These are phyloP conservation scores for Drosophila pseudoobscura DNA, from an alignment of 1,140 invertebrate genomes.

Conservation along the genomic window DNA sequence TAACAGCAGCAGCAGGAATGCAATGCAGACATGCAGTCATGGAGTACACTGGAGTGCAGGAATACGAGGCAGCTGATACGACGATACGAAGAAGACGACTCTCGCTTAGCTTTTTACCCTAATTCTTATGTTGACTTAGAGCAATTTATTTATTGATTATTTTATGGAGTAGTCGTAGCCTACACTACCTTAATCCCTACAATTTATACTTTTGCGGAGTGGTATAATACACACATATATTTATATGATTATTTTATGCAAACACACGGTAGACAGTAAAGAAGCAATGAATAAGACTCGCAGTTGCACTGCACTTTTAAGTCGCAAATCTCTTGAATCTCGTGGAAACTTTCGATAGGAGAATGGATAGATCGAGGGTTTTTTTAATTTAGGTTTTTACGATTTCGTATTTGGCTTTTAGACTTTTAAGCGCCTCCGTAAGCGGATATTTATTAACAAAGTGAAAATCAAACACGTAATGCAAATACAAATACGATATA, in stretches of 20 bases:
- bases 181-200: conserved; percentile 54
- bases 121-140: conserved; percentile 73
- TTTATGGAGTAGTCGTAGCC: conserved; percentile 41
- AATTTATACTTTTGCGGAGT: conserved; percentile 55
- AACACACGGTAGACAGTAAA: conserved; percentile 11
- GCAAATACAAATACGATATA: conserved; percentile 67
- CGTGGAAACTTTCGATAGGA: conserved; percentile 26
- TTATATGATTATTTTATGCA: conserved; percentile 29
- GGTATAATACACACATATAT: conserved; percentile 17
- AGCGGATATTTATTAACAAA: conserved; percentile 53
- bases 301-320: conserved; percentile 20
- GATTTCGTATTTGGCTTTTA: conserved; percentile 44
- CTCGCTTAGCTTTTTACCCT: conserved; percentile 76
- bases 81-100: conserved; percentile 26
- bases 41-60: conserved; percentile 1
- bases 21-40: not conserved
- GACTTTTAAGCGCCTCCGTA: conserved; percentile 31
- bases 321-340: conserved; percentile 41
- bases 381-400: conserved; percentile 41
- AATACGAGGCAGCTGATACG: conserved; percentile 7
- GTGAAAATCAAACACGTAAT: conserved; percentile 71
- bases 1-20: not conserved
- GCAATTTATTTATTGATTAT: conserved; percentile 79
- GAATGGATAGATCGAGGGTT: conserved; percentile 10
- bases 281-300: conserved; percentile 34